These are phyloP conservation scores for Amorpha juglandis DNA, from an alignment of 2,888 invertebrate species.

Conservation along the genomic window DNA sequence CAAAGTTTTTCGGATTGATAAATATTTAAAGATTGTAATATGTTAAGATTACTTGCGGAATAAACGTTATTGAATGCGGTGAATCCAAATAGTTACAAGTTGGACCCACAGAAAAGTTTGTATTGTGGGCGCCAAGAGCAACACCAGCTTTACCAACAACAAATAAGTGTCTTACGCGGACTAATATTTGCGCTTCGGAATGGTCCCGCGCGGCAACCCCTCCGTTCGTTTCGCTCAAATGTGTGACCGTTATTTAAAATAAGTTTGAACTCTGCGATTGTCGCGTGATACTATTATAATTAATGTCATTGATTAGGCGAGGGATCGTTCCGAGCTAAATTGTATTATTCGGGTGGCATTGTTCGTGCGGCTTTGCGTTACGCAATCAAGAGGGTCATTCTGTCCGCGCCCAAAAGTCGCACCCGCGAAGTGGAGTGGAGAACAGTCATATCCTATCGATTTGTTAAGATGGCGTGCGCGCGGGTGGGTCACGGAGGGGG, in stretches of 20 bases:
- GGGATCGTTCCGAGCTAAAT: constrained; percentile 4
- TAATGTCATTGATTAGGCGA: constrained; percentile 7
- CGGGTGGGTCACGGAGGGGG: constrained; percentile 48
- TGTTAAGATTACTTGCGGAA: background rate
- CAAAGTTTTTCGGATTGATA: background rate
- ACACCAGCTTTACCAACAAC: constrained; percentile 6
- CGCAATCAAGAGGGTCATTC: constrained; percentile 78
- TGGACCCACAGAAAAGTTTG: constrained; percentile 13
- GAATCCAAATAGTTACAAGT: background rate
- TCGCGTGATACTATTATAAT: background rate
- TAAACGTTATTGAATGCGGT: constrained; percentile 30
- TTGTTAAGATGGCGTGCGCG: constrained; percentile 83
- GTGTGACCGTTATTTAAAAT: constrained; percentile 23
- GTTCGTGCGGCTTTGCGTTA: constrained; percentile 61
- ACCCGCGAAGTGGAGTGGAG: constrained; percentile 82
- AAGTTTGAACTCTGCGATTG: constrained; percentile 4
- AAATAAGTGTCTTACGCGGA: constrained; percentile 8
- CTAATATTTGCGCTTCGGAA: constrained; percentile 12
- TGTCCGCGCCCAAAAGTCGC: constrained; percentile 81
- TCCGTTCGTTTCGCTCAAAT: background rate
- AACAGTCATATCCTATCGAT: constrained; percentile 86
- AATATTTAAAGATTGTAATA: background rate
- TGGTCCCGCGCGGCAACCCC: background rate
- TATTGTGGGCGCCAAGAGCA: constrained; percentile 13
- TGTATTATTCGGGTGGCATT: constrained; percentile 41